A percentile compares a stretch with the other conserved stretches of the same genome.
phyloP scores from a whole-genome alignment of 2,113 vertebrate species.

The Notiomystis cincta region DNA sequence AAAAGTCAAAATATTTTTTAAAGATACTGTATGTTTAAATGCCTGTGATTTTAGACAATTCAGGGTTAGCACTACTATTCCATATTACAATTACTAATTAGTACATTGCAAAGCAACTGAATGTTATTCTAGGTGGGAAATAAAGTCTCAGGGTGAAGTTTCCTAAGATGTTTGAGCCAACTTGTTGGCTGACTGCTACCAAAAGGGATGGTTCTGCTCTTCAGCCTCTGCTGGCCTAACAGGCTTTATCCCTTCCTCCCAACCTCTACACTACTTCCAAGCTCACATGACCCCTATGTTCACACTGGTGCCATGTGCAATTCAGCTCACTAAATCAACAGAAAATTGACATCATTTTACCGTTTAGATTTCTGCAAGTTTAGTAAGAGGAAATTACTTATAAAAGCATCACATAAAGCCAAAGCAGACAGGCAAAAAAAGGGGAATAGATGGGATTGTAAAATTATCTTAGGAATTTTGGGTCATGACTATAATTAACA shows the following conservation, averaged over 20 bases:
- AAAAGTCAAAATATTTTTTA: not conserved
- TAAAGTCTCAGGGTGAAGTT: not conserved
- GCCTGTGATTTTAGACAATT: not conserved
- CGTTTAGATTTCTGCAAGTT: not conserved
- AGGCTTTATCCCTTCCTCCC: not conserved
- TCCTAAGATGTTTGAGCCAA: not conserved
- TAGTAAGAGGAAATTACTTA: not conserved
- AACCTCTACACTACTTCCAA: not conserved
- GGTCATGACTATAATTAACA: not conserved
- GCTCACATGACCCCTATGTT: not conserved
- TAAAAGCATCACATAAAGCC: not conserved
- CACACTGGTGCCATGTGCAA: not conserved
- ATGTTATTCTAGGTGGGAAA: not conserved
- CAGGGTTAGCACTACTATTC: not conserved
- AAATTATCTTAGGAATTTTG: not conserved
- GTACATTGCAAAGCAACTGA: not conserved
- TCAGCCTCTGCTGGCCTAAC: not conserved
- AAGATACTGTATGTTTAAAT: not conserved
- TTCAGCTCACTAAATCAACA: not conserved
- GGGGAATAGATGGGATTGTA: not conserved
- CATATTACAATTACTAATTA: not conserved
- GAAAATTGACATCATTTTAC: not conserved
- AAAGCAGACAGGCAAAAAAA: not conserved
- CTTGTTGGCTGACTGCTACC: not conserved
- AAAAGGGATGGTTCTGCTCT: not conserved